Evolutionary conservation across 1,140 invertebrate genomes (phyloP).

Genomic region (Zaprionus lachaisei): DNA sequence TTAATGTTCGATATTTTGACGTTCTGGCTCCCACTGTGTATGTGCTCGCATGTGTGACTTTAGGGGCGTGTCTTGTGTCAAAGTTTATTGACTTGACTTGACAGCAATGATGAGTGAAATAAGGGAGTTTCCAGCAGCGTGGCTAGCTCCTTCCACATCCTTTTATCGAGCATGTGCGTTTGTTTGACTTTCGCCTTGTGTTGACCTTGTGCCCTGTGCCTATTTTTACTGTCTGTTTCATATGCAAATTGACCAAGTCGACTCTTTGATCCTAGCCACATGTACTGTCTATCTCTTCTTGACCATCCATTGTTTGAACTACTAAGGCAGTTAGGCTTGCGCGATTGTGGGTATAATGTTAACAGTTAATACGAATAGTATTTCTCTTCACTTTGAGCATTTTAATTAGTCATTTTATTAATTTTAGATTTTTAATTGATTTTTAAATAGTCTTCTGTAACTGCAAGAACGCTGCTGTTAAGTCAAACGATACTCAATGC

Average conservation of each 20-base stretch:
- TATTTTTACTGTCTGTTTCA: slow-evolving; percentile 52
- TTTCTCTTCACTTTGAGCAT: neutral
- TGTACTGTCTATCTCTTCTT: slow-evolving; percentile 17
- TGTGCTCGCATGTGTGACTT: slow-evolving; percentile 21
- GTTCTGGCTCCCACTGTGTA: neutral
- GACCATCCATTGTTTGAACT: slow-evolving; percentile 32
- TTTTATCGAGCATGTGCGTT: slow-evolving; percentile 42
- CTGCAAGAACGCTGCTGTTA: neutral
- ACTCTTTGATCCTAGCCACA: slow-evolving; percentile 2
- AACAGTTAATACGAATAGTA: neutral
- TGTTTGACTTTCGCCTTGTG: slow-evolving; percentile 52
- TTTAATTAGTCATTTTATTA: neutral
- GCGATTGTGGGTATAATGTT: neutral
- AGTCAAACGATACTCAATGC: neutral
- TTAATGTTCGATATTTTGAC: neutral
- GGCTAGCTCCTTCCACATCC: slow-evolving; percentile 7
- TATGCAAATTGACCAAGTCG: slow-evolving; percentile 55
- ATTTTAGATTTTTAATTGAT: neutral
- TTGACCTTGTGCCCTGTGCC: slow-evolving; percentile 44
- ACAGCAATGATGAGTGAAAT: slow-evolving; percentile 38
- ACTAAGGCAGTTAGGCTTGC: slow-evolving; percentile 37
- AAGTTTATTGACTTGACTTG: slow-evolving; percentile 16
- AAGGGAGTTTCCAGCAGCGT: slow-evolving; percentile 41
- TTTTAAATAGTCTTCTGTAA: neutral
- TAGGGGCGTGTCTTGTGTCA: slow-evolving; percentile 31